A percentile compares a stretch with the other conserved stretches of the same genome.
Evolutionary conservation across 2,113 vertebrate genomes (phyloP).

Genomic region (Mesocricetus auratus): DNA sequence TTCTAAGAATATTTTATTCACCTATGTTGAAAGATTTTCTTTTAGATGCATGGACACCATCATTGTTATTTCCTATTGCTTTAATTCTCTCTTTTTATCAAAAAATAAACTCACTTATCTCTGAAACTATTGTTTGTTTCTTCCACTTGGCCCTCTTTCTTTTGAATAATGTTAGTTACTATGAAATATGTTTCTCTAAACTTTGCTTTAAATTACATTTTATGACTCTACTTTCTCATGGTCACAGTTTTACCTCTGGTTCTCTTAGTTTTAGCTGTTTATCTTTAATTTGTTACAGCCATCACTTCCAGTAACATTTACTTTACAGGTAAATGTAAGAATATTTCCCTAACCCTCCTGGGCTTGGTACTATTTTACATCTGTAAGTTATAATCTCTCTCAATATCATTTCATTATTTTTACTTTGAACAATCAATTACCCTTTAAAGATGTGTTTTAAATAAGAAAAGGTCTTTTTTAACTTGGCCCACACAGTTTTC

Average conservation of each 20-base stretch:
- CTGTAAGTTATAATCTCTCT: neutral
- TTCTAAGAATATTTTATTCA: neutral
- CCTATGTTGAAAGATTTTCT: neutral
- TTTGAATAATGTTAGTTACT: neutral
- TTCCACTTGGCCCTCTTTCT: neutral
- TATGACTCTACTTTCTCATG: neutral
- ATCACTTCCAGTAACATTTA: neutral
- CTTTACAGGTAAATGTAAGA: constrained; percentile 13
- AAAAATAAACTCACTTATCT: neutral
- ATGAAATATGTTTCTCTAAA: neutral
- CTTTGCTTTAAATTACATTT: neutral
- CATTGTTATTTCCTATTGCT: neutral
- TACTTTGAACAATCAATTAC: neutral
- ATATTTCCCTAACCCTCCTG: neutral
- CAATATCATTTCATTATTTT: constrained; percentile 21
- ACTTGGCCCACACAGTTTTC: neutral
- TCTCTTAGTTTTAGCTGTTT: neutral
- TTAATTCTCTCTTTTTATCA: neutral
- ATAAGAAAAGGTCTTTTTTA: neutral
- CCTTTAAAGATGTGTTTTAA: constrained; percentile 3
- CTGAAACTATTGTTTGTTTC: neutral
- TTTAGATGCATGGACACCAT: neutral
- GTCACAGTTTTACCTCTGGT: neutral
- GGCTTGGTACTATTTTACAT: neutral
- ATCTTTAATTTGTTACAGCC: neutral